phyloP scores from a whole-genome alignment of 2,888 invertebrate species.

The Volucella inanis region DNA sequence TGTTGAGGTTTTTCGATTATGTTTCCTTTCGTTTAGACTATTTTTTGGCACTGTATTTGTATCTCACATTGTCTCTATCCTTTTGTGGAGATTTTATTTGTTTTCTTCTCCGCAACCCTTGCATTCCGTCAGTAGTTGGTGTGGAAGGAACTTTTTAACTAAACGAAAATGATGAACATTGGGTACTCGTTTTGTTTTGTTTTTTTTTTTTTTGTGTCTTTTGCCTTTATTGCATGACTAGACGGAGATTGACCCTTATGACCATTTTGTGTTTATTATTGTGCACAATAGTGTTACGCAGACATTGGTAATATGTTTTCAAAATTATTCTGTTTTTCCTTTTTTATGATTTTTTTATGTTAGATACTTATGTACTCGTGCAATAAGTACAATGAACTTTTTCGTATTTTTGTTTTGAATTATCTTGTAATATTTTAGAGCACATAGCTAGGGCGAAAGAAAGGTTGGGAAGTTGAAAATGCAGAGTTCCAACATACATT shows the following conservation, averaged over 20 bases:
- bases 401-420: neutral
- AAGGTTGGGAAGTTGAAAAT: too few relatives aligned
- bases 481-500: too few relatives aligned
- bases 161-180: constrained; percentile 69
- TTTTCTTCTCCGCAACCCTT: constrained; percentile 34
- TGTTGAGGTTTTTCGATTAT: constrained; percentile 63
- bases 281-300: constrained; percentile 39
- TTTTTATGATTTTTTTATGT: constrained; percentile 30
- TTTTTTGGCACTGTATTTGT: constrained; percentile 58
- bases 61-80: constrained; percentile 23
- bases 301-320: constrained; percentile 32
- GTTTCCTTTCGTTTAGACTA: constrained; percentile 61
- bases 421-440: too few relatives aligned
- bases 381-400: constrained; percentile 40
- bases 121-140: constrained; percentile 47
- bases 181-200: constrained; percentile 51
- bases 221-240: constrained; percentile 5
- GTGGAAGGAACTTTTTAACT: constrained; percentile 46
- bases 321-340: constrained; percentile 1
- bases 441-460: too few relatives aligned
- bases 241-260: constrained; percentile 49
- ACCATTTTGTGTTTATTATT: constrained; percentile 67
- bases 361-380: neutral
- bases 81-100: constrained; percentile 54
- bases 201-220: constrained; percentile 45